Conservation (phyloP, 2,888 invertebrate genomes). For the Elysia crispata region DNA sequence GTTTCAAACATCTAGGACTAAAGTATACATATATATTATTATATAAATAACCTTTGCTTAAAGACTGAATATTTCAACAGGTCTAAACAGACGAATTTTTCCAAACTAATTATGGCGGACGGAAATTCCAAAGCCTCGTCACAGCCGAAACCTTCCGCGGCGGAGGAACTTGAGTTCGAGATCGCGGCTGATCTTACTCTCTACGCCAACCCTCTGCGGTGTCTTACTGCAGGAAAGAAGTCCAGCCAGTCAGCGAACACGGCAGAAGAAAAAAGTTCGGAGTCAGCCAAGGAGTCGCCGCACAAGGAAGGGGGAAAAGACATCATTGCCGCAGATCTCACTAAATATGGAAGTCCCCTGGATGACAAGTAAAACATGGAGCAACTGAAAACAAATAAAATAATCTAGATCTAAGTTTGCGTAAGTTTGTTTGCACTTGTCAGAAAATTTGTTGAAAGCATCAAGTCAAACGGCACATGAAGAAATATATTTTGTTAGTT, state of each 20-base stretch:
- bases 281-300: background rate
- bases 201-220: conserved; percentile 63
- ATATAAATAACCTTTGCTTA: too few species aligned
- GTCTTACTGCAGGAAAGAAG: conserved; percentile 43
- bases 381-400: too few species aligned
- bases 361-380: conserved; percentile 48
- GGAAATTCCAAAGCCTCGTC: conserved; percentile 3
- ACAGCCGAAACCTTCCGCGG: background rate
- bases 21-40: too few species aligned
- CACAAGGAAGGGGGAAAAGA: conserved; percentile 22
- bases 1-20: too few species aligned
- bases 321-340: conserved; percentile 59
- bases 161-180: conserved; percentile 56
- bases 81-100: too few species aligned
- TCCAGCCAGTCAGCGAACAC: background rate
- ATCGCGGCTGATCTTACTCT: conserved; percentile 67
- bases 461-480: too few species aligned
- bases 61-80: too few species aligned
- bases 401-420: too few species aligned
- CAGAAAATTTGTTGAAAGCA: too few species aligned
- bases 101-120: background rate
- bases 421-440: too few species aligned
- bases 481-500: too few species aligned
- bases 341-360: conserved; percentile 57
- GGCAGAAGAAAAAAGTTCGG: background rate